phyloP scores from a whole-genome alignment of 1,140 invertebrate genomes.

The Hylaeus anthracinus region DNA sequence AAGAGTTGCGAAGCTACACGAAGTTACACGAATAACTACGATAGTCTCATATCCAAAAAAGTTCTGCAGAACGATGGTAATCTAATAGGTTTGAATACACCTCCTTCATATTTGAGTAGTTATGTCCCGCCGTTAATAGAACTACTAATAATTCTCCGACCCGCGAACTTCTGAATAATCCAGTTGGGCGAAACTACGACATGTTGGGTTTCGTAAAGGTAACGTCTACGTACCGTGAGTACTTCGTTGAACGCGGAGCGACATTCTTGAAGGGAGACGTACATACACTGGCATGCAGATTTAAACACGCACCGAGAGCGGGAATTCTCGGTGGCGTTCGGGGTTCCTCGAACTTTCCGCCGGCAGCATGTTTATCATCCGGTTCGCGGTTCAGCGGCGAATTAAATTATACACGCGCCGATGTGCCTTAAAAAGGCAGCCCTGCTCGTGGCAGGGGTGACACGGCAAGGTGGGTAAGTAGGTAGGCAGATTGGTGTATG shows the following conservation, averaged over 20 bases:
- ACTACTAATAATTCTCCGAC: no score
- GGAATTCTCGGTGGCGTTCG: conserved; percentile 7
- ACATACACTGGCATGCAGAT: conserved; percentile 28
- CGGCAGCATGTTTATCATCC: conserved; percentile 73
- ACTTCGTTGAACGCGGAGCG: neutral
- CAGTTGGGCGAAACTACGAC: neutral
- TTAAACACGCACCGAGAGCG: conserved; percentile 11
- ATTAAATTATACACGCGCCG: conserved; percentile 73
- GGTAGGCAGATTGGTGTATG: conserved; percentile 10
- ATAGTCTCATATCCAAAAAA: no score
- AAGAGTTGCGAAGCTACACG: no score
- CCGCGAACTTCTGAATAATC: neutral
- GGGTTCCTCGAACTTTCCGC: conserved; percentile 63
- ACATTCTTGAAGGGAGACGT: conserved; percentile 5
- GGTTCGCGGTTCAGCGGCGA: conserved; percentile 59
- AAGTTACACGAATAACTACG: no score
- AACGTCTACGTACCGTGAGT: neutral
- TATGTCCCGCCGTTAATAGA: no score
- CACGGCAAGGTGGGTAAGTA: neutral
- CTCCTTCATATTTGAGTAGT: no score
- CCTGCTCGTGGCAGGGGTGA: neutral
- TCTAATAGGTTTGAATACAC: no score
- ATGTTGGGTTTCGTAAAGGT: neutral
- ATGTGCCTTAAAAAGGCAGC: conserved; percentile 66
- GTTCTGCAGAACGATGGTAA: no score